Conservation (phyloP, 2,113 vertebrate species). For the Pterocles orientalis region DNA sequence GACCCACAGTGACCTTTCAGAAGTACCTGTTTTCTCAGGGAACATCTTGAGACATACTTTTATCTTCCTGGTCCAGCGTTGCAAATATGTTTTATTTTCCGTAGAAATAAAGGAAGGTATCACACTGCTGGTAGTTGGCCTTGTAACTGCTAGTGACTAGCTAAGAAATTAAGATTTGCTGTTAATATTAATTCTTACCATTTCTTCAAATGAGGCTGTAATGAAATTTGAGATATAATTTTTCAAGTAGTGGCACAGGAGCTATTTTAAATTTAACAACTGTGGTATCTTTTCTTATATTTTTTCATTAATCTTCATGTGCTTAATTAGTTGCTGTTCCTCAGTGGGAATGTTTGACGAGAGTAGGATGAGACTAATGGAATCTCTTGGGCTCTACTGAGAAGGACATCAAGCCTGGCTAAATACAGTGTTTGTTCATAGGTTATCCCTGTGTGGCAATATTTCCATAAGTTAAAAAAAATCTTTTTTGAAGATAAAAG, state of each 20-base stretch:
- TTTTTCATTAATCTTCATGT: constrained; percentile 61
- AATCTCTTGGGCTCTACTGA: not conserved
- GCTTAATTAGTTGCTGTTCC: constrained; percentile 58
- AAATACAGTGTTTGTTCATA: not conserved
- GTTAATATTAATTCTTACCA: constrained; percentile 20
- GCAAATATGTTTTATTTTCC: not conserved
- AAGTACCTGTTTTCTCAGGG: not conserved
- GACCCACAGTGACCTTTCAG: not conserved
- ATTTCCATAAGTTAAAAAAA: not conserved
- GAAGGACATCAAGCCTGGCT: not conserved
- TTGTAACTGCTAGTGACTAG: not conserved
- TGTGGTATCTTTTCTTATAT: not conserved
- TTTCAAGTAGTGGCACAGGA: not conserved
- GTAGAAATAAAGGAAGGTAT: not conserved
- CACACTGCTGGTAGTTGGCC: not conserved
- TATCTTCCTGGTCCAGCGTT: not conserved
- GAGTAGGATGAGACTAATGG: constrained; percentile 31
- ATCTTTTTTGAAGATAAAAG: not conserved
- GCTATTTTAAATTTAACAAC: constrained; percentile 48
- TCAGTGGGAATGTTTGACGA: constrained; percentile 40
- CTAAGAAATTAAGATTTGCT: constrained; percentile 30
- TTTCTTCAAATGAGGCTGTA: constrained; percentile 14
- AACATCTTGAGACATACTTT: not conserved
- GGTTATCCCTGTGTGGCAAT: not conserved
- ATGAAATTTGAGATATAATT: constrained; percentile 36